Base-by-base conservation (phyloP, 2,888 invertebrate species). In the Paralinhomoeus sp. region DNA sequence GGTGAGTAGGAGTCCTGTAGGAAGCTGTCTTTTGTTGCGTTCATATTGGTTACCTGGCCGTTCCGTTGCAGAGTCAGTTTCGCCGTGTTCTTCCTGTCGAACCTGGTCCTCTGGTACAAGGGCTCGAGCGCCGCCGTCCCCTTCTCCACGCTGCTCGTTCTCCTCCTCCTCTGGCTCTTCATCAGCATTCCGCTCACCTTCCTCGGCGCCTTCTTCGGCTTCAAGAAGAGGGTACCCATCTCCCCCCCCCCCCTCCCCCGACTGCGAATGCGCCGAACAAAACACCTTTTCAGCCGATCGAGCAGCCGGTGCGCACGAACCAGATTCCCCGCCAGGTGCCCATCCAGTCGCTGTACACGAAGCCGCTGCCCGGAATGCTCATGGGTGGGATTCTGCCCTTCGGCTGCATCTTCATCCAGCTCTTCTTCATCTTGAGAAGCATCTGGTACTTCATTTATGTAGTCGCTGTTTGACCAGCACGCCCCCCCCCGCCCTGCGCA, bases 371-470 rank as follows among this genome's bases (percentile, higher is more conserved):
- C 20, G 91, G 89, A 41, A 80, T 87, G 53, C 71, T 93, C 41
- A 93, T 97, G 91, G 93, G 93, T 9, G 93, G 97, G 36, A 87
- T 99, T 41, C 67, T 99, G 56, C 97, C 97, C 1, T 97, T 97
- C 65, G 93, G 85, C 36, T 87, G 85, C 65, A 87, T 89, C 64
- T 97, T 97, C 67, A 93, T 97, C 57, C 93, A 97, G 64, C 74
- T 97, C 24, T 97, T 93, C 73, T 97, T 97, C 67, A 97, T 97
- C 53, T 73, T 97, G 49, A 97, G 89, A 70, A 89, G 89, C 47
- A 78, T 97, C 47, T 97, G 97, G 93, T 87, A 76, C 53, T n/a
- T 21, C 37, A 31, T 9, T 15, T 36, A 36, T 36, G 31, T 9
- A 20, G 7, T 27, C 12, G 20, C n/a, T n/a, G n/a, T n/a, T n/a